Conservation (phyloP, 2,797 vertebrate genomes). For the Xenops minutus region DNA sequence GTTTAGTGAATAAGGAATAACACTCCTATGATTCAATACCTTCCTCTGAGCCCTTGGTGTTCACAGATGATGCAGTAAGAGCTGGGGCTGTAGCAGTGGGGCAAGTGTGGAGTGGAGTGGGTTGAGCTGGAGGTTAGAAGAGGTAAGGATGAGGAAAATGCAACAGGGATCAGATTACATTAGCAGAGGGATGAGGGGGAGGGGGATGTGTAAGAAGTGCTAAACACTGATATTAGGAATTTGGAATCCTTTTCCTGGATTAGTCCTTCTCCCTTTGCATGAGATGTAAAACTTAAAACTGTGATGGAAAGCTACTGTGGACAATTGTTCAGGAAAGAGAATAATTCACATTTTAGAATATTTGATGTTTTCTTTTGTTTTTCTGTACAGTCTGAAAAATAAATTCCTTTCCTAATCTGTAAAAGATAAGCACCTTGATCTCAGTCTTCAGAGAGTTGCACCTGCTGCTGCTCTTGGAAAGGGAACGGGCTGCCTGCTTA, state of each 20-base stretch:
- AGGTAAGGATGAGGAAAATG: not conserved
- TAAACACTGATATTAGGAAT: not conserved
- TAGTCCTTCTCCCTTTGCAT: not conserved
- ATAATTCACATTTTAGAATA: not conserved
- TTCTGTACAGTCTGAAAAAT: not conserved
- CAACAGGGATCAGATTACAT: fast-evolving
- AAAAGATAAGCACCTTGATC: not conserved
- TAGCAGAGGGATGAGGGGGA: not conserved
- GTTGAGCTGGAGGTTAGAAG: not conserved
- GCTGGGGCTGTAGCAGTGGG: not conserved
- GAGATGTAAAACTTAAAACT: not conserved
- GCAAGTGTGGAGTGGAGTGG: fast-evolving
- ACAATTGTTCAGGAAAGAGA: not conserved
- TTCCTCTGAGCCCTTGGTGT: not conserved
- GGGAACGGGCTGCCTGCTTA: not conserved
- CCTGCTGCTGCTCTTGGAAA: not conserved
- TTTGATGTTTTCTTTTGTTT: not conserved
- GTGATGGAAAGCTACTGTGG: not conserved
- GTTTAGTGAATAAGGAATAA: not conserved
- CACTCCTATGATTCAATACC: not conserved
- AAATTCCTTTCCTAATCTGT: not conserved
- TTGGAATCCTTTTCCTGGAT: not conserved
- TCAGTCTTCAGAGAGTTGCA: not conserved
- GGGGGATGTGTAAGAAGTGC: no score
- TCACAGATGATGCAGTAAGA: not conserved